A percentile compares a stretch with the other conserved stretches of the same genome.
phyloP scores from a whole-genome alignment of 2,797 vertebrate species.

The Brotogeris chrysoptera region DNA sequence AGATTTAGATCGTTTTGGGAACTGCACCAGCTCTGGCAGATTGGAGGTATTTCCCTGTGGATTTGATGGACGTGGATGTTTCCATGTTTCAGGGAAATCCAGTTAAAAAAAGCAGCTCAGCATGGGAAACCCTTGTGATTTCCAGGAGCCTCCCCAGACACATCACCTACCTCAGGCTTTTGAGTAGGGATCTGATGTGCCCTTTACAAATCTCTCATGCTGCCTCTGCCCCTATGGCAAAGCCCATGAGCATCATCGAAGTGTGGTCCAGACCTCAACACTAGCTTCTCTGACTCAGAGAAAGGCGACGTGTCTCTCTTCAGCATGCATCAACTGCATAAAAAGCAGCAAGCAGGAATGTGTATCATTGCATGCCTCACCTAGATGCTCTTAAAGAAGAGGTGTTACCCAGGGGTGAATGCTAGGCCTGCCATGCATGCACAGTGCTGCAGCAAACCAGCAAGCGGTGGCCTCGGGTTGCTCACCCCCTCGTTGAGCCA shows the following conservation, averaged over 20 bases:
- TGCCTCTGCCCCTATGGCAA: background rate
- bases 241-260: fast-evolving
- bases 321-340: fast-evolving
- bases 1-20: background rate
- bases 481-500: fast-evolving
- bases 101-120: background rate
- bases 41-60: fast-evolving
- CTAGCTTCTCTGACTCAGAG: fast-evolving
- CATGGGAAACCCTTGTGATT: background rate
- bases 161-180: fast-evolving
- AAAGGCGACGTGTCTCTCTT: background rate
- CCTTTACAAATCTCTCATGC: background rate
- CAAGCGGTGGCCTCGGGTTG: background rate
- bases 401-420: background rate
- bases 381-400: background rate
- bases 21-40: background rate
- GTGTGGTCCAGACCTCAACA: fast-evolving
- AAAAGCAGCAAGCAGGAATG: fast-evolving
- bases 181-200: fast-evolving
- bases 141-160: background rate
- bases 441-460: background rate
- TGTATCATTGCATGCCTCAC: background rate
- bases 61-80: background rate
- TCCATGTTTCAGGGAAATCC: background rate
- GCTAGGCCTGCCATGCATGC: background rate